Percentiles rank a stretch among this genome's conserved stretches.
phyloP scores from a whole-genome alignment of 2,113 vertebrate species.

The Narcine bancroftii region DNA sequence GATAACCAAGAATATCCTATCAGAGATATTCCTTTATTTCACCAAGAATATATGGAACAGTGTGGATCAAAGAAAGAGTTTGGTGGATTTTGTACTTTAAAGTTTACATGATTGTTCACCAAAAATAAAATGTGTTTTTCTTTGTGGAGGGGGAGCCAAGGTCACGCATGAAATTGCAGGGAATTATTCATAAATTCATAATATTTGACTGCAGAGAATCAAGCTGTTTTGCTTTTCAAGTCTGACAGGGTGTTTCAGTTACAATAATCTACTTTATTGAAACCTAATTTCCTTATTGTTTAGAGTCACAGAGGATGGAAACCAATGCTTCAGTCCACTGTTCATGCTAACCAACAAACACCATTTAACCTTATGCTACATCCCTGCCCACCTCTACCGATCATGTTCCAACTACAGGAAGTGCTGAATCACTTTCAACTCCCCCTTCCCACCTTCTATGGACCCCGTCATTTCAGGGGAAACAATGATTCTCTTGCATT shows the following conservation, averaged over 20 bases:
- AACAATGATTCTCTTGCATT: too few species aligned
- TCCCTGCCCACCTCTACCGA: too few species aligned
- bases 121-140: background rate
- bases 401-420: too few species aligned
- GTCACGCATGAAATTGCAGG: background rate
- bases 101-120: background rate
- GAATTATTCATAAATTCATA: background rate
- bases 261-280: background rate
- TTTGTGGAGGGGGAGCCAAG: background rate
- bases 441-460: too few species aligned
- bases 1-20: background rate
- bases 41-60: too few species aligned
- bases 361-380: too few species aligned
- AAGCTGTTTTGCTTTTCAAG: background rate
- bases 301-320: too few species aligned
- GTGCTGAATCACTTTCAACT: too few species aligned
- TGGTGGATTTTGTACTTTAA: background rate
- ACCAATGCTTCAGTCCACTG: too few species aligned
- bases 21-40: too few species aligned
- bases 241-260: background rate
- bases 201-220: background rate
- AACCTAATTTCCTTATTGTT: background rate
- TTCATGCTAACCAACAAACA: too few species aligned
- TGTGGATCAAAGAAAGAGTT: background rate
- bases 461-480: too few species aligned